phyloP scores from a whole-genome alignment of 2,797 vertebrate species.

The Fundulus diaphanus region DNA sequence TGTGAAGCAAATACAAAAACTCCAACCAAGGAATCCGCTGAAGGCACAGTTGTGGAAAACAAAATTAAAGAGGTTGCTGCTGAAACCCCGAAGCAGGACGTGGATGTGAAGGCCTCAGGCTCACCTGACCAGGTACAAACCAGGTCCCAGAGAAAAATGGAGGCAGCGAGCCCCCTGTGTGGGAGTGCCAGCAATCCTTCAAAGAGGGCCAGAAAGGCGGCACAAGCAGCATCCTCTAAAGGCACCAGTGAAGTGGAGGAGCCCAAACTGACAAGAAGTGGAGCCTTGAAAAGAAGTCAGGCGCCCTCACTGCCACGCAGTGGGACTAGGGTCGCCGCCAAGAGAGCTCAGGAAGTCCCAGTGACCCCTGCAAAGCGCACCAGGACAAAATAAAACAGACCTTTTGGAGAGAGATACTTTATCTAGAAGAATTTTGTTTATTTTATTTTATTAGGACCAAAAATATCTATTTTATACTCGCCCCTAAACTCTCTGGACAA shows the following conservation, averaged over 20 bases:
- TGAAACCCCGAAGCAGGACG: slow-evolving; percentile 46
- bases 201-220: slow-evolving; percentile 62
- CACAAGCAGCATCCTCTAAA: slow-evolving; percentile 55
- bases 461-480: slow-evolving; percentile 54
- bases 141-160: slow-evolving; percentile 83
- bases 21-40: slow-evolving; percentile 51
- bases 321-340: slow-evolving; percentile 62
- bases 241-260: slow-evolving; percentile 57
- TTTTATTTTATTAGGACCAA: slow-evolving; percentile 54
- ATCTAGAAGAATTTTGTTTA: slow-evolving; percentile 29
- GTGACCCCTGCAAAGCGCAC: slow-evolving; percentile 78
- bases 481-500: slow-evolving; percentile 38
- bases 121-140: slow-evolving; percentile 84
- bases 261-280: slow-evolving; percentile 52
- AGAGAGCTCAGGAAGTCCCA: slow-evolving; percentile 67
- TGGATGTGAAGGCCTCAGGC: slow-evolving; percentile 48
- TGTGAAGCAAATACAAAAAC: slow-evolving; percentile 55
- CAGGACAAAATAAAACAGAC: slow-evolving; percentile 74
- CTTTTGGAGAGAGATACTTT: slow-evolving; percentile 44
- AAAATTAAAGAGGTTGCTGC: slow-evolving; percentile 42
- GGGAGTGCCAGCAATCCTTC: slow-evolving; percentile 47
- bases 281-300: slow-evolving; percentile 65
- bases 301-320: slow-evolving; percentile 48
- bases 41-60: slow-evolving; percentile 35
- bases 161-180: slow-evolving; percentile 46